Base-by-base conservation (phyloP, 2,797 vertebrate genomes). In the Corythornis leucogaster region DNA sequence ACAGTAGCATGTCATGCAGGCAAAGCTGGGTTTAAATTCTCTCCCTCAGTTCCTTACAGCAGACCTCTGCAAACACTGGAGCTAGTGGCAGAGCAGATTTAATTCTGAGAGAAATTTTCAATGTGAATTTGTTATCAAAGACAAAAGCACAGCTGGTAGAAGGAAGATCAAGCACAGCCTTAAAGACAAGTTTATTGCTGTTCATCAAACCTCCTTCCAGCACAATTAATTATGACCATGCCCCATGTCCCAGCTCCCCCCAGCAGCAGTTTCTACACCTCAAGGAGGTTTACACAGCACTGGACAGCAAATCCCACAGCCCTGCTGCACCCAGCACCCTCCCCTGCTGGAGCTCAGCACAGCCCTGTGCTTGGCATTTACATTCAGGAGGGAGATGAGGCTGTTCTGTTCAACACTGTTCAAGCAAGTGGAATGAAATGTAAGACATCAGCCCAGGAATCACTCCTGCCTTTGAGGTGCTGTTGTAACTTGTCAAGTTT, bases 401-500 rank as follows among this genome's bases (percentile, higher is more conserved):
- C 70, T 76, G 55, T 6, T 19, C 66, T 78, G 45, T 46, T 83
- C 77, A 75, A 30, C 8, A 3, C 54, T 4, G 43, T 28, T 80
- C 67, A 46, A 71, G 80, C 58, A 83, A 86, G 42, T 3, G 4
- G 76, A 89, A 73, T 26, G 40, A 79, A 90, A 93, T 15, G 70
- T 74, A 61, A 88, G 83, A 76, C 67, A 77, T 31, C 18, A 22
- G 68, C 74, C 28, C 24, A 2, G 31, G 71, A 89, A 87, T 50
- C 30, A 53, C 62, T 51, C 28, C 76, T 53, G 76, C 50, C 76
- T 91, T 77, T 77, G 69, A 95, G 67, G 64, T 46, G 78, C 59
- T 67, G 24, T 40, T 92, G 43, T 77, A 92, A 77, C 76, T 74
- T 91, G 93, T 76, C 85, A 90, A n/a, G n/a, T 57, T 73, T 77